A percentile compares a stretch with the other conserved stretches of the same genome.
Evolutionary conservation across 2,888 invertebrate genomes (phyloP).

Genomic region (Globia sparganii): DNA sequence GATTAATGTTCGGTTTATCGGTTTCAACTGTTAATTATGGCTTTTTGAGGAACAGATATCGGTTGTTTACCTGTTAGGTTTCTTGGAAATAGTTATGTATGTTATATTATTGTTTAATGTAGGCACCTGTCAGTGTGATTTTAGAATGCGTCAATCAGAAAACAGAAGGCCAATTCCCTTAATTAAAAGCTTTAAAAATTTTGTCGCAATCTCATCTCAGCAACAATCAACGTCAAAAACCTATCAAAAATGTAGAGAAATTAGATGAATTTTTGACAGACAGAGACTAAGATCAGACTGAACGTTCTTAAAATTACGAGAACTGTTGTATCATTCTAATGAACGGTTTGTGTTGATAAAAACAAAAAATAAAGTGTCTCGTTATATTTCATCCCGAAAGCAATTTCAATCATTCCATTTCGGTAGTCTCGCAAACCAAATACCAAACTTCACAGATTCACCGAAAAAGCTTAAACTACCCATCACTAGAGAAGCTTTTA

Average conservation of each 20-base stretch:
- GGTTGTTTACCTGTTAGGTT: conserved; percentile 21
- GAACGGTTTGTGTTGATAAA: not conserved
- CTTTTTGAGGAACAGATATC: conserved; percentile 58
- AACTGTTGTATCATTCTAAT: not conserved
- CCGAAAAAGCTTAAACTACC: conserved; percentile 25
- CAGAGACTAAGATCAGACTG: not conserved
- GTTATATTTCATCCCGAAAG: not conserved
- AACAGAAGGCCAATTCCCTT: not conserved
- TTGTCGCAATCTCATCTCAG: not conserved
- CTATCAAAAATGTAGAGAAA: not conserved
- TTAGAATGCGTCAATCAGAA: not conserved
- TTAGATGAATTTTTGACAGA: not conserved
- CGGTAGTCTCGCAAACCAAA: not conserved
- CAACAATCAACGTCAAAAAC: not conserved
- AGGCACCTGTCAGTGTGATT: not conserved
- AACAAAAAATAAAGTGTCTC: not conserved
- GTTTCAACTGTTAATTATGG: conserved; percentile 65
- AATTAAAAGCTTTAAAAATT: not conserved
- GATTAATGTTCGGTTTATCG: conserved; percentile 83
- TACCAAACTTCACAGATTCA: conserved; percentile 21
- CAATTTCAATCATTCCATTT: not conserved
- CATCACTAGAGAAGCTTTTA: conserved; percentile 38
- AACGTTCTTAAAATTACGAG: not conserved
- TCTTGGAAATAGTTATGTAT: conserved; percentile 10
- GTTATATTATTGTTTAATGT: not conserved